Conservation (phyloP, 1,140 invertebrate species). For the Phortica variegata region DNA sequence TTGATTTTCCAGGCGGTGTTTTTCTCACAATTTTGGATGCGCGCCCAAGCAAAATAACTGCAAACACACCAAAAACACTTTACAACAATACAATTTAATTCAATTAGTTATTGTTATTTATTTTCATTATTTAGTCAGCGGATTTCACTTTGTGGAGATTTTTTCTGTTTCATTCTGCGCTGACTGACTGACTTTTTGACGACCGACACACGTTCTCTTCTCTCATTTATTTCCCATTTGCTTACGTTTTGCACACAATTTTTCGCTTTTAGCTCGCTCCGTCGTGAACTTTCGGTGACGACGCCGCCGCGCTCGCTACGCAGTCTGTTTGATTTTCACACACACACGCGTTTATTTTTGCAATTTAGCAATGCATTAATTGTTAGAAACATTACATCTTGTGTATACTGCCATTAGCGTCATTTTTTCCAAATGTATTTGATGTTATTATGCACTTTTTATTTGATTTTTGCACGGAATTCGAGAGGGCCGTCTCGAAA, state of each 20-base stretch:
- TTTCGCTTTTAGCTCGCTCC: slow-evolving; percentile 21
- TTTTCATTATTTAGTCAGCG: slow-evolving; percentile 14
- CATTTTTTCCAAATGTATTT: slow-evolving; percentile 11
- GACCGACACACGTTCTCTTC: too few relatives aligned
- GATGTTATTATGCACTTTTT: slow-evolving; percentile 24
- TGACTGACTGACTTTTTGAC: too few relatives aligned
- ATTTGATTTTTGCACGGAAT: slow-evolving; percentile 34
- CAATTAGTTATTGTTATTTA: slow-evolving; percentile 39
- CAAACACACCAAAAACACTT: slow-evolving; percentile 22
- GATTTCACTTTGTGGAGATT: slow-evolving; percentile 46
- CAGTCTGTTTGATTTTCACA: slow-evolving; percentile 13
- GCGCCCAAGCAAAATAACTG: too few relatives aligned
- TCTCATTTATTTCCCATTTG: slow-evolving; percentile 23
- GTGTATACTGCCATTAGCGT: slow-evolving; percentile 23
- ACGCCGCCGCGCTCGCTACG: slow-evolving; percentile 22
- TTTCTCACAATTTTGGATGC: not conserved
- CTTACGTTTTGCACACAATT: slow-evolving; percentile 25
- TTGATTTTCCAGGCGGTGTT: slow-evolving; percentile 45
- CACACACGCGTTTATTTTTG: slow-evolving; percentile 30
- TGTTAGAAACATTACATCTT: slow-evolving; percentile 36
- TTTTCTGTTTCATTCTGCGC: too few relatives aligned
- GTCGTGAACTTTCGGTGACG: slow-evolving; percentile 29
- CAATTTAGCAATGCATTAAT: slow-evolving; percentile 26
- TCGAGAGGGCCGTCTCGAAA: slow-evolving; percentile 43
- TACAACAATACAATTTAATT: slow-evolving; percentile 32